phyloP scores from a whole-genome alignment of 2,888 invertebrate genomes.

The Pristionchus mayeri region DNA sequence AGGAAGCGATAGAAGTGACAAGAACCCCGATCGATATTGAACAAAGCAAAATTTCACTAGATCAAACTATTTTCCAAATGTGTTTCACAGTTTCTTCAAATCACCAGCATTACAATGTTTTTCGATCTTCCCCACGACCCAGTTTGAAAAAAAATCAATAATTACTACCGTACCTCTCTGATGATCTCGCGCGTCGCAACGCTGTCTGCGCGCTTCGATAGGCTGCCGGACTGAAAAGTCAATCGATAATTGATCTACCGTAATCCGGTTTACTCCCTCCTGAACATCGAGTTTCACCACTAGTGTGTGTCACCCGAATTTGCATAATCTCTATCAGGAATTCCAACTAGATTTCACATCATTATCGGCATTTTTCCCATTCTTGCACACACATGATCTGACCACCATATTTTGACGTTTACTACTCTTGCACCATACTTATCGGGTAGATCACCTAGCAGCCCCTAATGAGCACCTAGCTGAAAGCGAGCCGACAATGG shows the following conservation, averaged over 20 bases:
- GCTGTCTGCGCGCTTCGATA: conserved; percentile 34
- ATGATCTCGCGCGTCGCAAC: conserved; percentile 20
- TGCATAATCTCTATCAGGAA: background rate
- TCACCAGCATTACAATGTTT: background rate
- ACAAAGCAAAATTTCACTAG: background rate
- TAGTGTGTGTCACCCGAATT: background rate
- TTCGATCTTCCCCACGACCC: background rate
- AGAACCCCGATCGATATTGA: background rate
- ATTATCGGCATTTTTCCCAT: background rate
- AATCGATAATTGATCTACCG: background rate
- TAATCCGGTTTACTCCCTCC: background rate
- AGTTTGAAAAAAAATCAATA: background rate
- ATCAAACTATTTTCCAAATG: background rate
- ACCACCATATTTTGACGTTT: background rate
- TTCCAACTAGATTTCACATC: background rate
- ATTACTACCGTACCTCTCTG: conserved; percentile 31
- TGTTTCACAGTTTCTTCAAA: no score
- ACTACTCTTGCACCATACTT: no score
- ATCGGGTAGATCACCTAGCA: no score
- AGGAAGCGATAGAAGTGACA: background rate
- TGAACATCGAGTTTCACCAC: background rate
- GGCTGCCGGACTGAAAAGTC: conserved; percentile 15
- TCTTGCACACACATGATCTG: conserved; percentile 7
- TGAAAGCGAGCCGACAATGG: no score
- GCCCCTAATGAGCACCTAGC: no score